Conservation (phyloP, 2,888 invertebrate species). For the Apamea monoglypha region DNA sequence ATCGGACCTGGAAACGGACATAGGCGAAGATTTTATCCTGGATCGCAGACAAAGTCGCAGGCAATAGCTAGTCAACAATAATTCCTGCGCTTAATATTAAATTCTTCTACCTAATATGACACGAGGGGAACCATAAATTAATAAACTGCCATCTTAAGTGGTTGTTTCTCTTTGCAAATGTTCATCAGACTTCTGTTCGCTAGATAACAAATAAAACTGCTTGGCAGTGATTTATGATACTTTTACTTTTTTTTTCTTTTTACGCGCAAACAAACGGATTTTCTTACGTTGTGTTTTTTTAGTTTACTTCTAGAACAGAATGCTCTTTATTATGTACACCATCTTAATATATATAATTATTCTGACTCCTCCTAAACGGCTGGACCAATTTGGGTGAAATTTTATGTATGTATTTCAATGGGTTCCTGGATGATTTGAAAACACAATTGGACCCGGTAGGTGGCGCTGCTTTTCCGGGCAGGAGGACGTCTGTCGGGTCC, state of each 20-base stretch:
- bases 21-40: too few species aligned
- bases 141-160: slow-evolving; percentile 41
- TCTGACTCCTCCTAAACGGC: too few species aligned
- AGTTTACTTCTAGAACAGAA: too few species aligned
- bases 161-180: slow-evolving; percentile 29
- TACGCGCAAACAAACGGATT: neutral
- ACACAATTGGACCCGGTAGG: too few species aligned
- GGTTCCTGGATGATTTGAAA: too few species aligned
- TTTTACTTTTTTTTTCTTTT: neutral
- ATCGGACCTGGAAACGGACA: too few species aligned
- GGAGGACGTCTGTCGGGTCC: too few species aligned
- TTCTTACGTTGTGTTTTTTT: neutral
- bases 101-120: slow-evolving; percentile 27
- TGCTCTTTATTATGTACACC: too few species aligned
- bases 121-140: slow-evolving; percentile 42
- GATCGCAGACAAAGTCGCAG: neutral
- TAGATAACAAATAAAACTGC: slow-evolving; percentile 43
- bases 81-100: slow-evolving; percentile 31
- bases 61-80: neutral
- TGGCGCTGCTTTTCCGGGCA: too few species aligned
- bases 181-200: slow-evolving; percentile 17
- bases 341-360: too few species aligned
- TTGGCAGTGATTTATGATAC: slow-evolving; percentile 31
- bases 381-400: too few species aligned
- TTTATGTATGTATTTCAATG: too few species aligned